Evolutionary conservation across 2,797 vertebrate genomes (phyloP).

Genomic region (Rhinatrema bivittatum): DNA sequence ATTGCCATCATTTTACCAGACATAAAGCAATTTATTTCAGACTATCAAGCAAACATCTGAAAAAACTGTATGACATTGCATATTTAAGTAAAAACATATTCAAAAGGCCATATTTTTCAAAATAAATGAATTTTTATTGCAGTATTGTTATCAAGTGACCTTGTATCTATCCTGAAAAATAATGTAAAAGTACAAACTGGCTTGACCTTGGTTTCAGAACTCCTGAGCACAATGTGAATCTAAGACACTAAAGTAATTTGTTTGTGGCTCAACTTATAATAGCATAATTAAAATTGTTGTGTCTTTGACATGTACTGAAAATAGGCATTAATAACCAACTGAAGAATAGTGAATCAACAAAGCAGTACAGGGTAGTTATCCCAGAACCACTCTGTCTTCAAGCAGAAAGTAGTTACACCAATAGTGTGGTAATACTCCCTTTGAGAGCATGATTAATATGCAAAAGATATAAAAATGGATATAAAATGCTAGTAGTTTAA

Average conservation of each 20-base stretch:
- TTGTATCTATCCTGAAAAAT: too few relatives aligned
- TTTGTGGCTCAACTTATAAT: conserved; percentile 31
- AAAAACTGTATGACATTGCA: too few relatives aligned
- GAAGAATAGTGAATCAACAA: conserved; percentile 28
- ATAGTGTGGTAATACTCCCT: conserved; percentile 39
- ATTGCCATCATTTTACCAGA: too few relatives aligned
- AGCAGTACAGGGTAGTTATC: conserved; percentile 21
- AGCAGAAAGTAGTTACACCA: conserved; percentile 36
- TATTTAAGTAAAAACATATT: too few relatives aligned
- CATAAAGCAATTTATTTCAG: too few relatives aligned
- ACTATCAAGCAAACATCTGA: too few relatives aligned
- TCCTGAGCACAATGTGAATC: conserved; percentile 15
- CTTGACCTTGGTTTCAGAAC: too few relatives aligned
- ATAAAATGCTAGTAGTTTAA: conserved; percentile 53
- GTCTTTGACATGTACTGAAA: conserved; percentile 26
- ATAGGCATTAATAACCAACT: conserved; percentile 19
- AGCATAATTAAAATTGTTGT: conserved; percentile 24
- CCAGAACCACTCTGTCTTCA: conserved; percentile 20
- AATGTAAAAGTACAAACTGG: too few relatives aligned
- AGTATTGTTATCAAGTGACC: too few relatives aligned
- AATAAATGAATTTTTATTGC: too few relatives aligned
- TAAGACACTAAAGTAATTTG: conserved; percentile 17
- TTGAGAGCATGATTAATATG: conserved; percentile 48
- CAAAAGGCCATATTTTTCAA: too few relatives aligned
- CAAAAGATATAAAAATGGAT: conserved; percentile 41